A percentile compares a stretch with the other conserved stretches of the same genome.
These are phyloP conservation scores for Percopsis omiscomaycus DNA, from an alignment of 2,797 vertebrate genomes.

Conservation along the genomic window DNA sequence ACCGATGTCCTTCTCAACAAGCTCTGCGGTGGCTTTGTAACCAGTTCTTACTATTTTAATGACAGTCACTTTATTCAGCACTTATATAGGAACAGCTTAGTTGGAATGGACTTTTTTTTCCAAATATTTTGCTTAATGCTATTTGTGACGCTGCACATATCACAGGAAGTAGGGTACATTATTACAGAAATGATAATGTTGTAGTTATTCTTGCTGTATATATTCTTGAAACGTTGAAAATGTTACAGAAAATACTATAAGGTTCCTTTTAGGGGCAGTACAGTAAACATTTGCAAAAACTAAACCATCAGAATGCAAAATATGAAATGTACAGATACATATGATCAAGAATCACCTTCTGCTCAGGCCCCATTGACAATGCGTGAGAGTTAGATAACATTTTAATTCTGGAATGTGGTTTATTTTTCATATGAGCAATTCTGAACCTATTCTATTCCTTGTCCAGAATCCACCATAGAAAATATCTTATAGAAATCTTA, in stretches of 20 bases:
- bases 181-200: too few relatives aligned
- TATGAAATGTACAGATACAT: conserved; percentile 16
- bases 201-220: background rate
- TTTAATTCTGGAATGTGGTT: too few relatives aligned
- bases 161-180: too few relatives aligned
- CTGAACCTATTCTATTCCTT: conserved; percentile 2
- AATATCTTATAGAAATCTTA: background rate
- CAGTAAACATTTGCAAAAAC: conserved; percentile 1
- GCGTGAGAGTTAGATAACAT: background rate
- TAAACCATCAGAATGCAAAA: conserved; percentile 10
- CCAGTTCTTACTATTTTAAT: conserved; percentile 42
- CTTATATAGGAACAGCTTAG: conserved; percentile 14
- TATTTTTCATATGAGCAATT: conserved; percentile 15
- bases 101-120: conserved; percentile 15
- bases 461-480: conserved; percentile 5
- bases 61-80: conserved; percentile 22
- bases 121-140: conserved; percentile 17
- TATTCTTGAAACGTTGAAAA: conserved; percentile 4
- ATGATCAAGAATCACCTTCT: conserved; percentile 5
- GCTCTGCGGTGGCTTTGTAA: conserved; percentile 54
- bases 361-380: conserved; percentile 3
- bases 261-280: background rate
- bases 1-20: conserved; percentile 37
- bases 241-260: background rate
- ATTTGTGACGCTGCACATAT: conserved; percentile 18